These are phyloP conservation scores for Tenodera sinensis DNA, from an alignment of 2,888 invertebrate species.

Conservation along the genomic window DNA sequence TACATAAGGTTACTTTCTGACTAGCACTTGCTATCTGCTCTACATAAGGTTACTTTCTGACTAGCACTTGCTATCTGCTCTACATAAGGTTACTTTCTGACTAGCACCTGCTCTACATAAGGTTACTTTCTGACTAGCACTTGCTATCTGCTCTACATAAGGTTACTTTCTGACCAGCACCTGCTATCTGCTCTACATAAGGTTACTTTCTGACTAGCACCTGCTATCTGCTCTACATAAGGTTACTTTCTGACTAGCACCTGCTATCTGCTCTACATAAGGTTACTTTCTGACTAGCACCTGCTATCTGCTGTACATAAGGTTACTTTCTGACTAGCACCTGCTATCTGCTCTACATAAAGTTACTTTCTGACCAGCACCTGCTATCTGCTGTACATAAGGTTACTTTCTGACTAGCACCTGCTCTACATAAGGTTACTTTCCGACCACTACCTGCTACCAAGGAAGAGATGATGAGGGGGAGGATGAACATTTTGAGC, in stretches of 20 bases:
- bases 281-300: slow-evolving; percentile 39
- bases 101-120: too few species aligned
- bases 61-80: too few species aligned
- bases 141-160: too few species aligned
- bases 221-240: neutral
- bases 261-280: neutral
- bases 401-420: neutral
- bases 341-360: slow-evolving; percentile 46
- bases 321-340: slow-evolving; percentile 38
- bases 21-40: too few species aligned
- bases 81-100: too few species aligned
- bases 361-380: neutral
- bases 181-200: too few species aligned
- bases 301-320: slow-evolving; percentile 46
- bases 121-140: too few species aligned
- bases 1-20: too few species aligned
- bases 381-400: neutral
- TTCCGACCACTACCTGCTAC: slow-evolving; percentile 51
- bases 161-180: too few species aligned
- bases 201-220: too few species aligned
- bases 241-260: neutral
- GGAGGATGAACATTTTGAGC: slow-evolving; percentile 66
- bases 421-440: neutral
- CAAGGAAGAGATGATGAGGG: slow-evolving; percentile 62
- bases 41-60: too few species aligned